These are phyloP conservation scores for Oopsacas minuta DNA, from an alignment of 37 sponge, comb jelly and placozoan genomes.

Conservation along the genomic window DNA sequence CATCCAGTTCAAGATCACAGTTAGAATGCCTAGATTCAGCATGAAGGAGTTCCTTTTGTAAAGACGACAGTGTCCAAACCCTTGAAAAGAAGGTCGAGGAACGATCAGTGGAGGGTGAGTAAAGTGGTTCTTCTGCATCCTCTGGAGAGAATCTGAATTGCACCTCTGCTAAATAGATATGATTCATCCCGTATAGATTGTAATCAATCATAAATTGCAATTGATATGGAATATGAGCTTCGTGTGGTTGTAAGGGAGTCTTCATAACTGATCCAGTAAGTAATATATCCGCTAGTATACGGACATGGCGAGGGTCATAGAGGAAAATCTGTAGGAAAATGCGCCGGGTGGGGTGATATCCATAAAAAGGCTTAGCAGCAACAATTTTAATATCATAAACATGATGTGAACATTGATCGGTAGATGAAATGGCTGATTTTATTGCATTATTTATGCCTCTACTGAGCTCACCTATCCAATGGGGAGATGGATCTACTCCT, in stretches of 20 bases:
- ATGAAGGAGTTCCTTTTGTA: neutral
- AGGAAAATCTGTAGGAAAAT: constrained; percentile 71
- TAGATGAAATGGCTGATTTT: constrained; percentile 37
- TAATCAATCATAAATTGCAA: constrained; percentile 83
- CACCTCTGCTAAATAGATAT: constrained; percentile 34
- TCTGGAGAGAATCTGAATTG: constrained; percentile 32
- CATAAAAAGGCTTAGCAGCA: constrained; percentile 69
- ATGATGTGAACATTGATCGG: constrained; percentile 23
- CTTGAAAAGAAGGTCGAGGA: neutral
- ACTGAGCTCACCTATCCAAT: constrained; percentile 42
- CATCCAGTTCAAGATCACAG: neutral
- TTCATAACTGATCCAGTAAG: constrained; percentile 66
- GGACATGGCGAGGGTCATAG: constrained; percentile 46
- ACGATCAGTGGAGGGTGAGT: constrained; percentile 17
- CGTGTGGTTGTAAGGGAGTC: constrained; percentile 52
- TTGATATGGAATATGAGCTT: constrained; percentile 72
- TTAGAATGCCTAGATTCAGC: neutral
- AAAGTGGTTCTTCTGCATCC: neutral
- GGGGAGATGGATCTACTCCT: constrained; percentile 5
- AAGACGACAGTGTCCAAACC: neutral
- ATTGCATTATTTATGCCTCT: constrained; percentile 59
- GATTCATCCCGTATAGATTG: constrained; percentile 80
- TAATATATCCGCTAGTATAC: constrained; percentile 60
- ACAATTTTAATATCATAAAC: constrained; percentile 68
- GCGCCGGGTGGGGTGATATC: constrained; percentile 42